phyloP scores from a whole-genome alignment of 2,113 vertebrate species.

The Octodon degus region DNA sequence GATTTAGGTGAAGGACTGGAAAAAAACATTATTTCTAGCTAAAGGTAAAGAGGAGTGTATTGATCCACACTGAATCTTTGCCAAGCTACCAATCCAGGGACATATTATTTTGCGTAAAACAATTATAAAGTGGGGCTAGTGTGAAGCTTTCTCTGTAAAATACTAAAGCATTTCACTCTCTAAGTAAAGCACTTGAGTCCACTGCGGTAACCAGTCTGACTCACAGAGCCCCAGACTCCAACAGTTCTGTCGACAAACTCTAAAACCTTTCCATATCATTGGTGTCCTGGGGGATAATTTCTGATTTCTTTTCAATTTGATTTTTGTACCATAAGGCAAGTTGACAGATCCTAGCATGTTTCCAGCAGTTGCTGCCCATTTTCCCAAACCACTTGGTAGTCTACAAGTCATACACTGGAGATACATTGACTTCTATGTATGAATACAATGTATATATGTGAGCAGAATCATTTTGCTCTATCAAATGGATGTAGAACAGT shows the following conservation, averaged over 20 bases:
- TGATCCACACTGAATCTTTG: constrained; percentile 64
- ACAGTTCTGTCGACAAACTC: constrained; percentile 11
- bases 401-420: background rate
- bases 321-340: background rate
- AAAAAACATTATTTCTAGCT: constrained; percentile 62
- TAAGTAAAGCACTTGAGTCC: constrained; percentile 14
- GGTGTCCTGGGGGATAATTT: background rate
- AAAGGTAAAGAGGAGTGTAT: constrained; percentile 67
- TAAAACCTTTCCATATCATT: constrained; percentile 11
- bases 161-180: background rate
- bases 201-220: background rate
- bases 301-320: constrained; percentile 46
- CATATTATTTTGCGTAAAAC: constrained; percentile 54
- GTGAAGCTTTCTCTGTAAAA: constrained; percentile 55
- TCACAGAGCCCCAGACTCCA: background rate
- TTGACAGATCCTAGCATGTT: background rate
- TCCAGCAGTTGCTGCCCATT: background rate
- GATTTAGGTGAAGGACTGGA: constrained; percentile 54
- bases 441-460: background rate
- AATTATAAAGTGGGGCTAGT: constrained; percentile 1
- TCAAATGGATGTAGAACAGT: background rate
- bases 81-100: constrained; percentile 31
- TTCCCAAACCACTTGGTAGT: constrained; percentile 4
- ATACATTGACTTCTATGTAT: background rate
- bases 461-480: background rate